Base-by-base conservation (phyloP, 2,113 vertebrate species). In the Oxyura jamaicensis region DNA sequence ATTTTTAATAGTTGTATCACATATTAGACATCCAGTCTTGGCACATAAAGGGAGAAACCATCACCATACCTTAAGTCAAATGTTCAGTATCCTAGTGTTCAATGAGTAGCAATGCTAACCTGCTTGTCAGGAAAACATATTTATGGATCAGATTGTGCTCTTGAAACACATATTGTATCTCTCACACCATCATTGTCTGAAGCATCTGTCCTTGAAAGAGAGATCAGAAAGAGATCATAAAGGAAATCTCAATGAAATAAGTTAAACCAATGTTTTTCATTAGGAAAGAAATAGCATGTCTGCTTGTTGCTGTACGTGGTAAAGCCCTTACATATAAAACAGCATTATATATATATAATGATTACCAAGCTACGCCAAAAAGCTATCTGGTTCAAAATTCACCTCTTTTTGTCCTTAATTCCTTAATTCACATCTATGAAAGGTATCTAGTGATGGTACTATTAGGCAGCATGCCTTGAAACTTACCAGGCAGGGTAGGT, bases 311-410 rank as follows among this genome's bases (percentile, higher is more conserved):
- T 66, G 25, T 39, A n/a, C 7, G 2, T 33, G 15, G 8, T 36
- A 35, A 17, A 83, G 18, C 3, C 26, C 17, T 77, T 73, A n/a
- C 6, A 50, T 26, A 55, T 46, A 28, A 77, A 91, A 59, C 2
- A 62, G 13, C n/a, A 68, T 11, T 48, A 52, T 11, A 62, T 15
- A 0, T 1, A 52, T 2, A 0, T 2, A 10, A 44, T 13, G 69
- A 66, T 35, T 2, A 13, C 11, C 26, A 42, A 76, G 17, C 33
- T 62, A 53, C 8, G 41, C 8, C 21, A 81, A 19, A 39, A 63
- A 25, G 42, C 6, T 33, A 46, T 50, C 20, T 67, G 22, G 8
- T 85, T 39, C 41, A 53, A 29, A 26, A 14, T 22, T 31, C 18
- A 10, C 19, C 7, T 15, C 2, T 6, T 58, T 69, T 85, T 59